Evolutionary conservation across 2,113 vertebrate genomes (phyloP), one percentile per base, ranked within the genome.

Genomic region (Phylloscopus whistleri): DNA sequence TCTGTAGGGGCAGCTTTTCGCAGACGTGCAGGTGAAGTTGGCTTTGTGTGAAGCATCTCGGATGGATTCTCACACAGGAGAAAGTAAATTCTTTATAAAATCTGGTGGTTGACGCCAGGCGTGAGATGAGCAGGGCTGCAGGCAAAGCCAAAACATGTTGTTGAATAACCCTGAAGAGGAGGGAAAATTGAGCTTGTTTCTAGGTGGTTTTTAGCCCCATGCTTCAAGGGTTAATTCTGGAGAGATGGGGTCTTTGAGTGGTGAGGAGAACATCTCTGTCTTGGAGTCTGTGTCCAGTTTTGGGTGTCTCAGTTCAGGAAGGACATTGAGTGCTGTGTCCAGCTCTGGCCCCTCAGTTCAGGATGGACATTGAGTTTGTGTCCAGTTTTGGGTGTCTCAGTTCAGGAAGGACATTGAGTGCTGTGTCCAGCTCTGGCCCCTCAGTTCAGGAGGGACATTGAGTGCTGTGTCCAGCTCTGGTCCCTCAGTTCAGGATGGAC

Each of bases 161-260:
- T 9, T 72, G 46, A 82, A 58, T n/a, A 13, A 30, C 31, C 35
- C 43, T 31, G n/a, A 49, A 33, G 11, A 75, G 9, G 21, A 79
- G 30, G n/a, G 44, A 2, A 58, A 85, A 43, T 18, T 7, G 10
- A 2, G 16, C 18, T 28, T 0, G 0, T 46, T 58, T 41, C 16
- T 35, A 21, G n/a, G 48, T 19, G 66, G 28, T 53, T 49, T 90
- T 94, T 67, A 81, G 46, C 33, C 46, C n/a, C 5, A 5, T 1
- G 1, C 2, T 35, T 69, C 4, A 22, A 18, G 41, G 46, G 69
- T 85, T 79, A 43, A 66, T 62, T 79, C 62, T 82, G 58, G 69
- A 89, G 62, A 46, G 44, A 6, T 26, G 22, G 22, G 55, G 11
- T 49, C 4, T 75, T 41, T 39, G 48, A 62, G 11, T 10, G 24